phyloP scores from a whole-genome alignment of 2,797 vertebrate species.

The Poecile montanus region DNA sequence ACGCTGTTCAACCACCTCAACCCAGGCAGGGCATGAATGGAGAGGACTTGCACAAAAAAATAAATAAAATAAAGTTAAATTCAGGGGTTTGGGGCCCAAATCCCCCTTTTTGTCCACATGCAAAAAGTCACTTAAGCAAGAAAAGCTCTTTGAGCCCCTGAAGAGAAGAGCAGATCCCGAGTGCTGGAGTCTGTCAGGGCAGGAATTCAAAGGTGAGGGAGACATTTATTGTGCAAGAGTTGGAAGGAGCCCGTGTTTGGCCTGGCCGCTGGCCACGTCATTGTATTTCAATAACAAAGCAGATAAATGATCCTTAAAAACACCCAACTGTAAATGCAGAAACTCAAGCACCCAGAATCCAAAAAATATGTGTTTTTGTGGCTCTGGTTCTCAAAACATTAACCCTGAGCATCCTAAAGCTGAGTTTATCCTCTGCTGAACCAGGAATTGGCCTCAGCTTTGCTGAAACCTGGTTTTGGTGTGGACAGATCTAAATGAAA shows the following conservation, averaged over 20 bases:
- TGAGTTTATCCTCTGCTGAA: not conserved
- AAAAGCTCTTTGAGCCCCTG: accelerated
- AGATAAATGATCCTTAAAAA: not conserved
- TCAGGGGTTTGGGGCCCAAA: accelerated
- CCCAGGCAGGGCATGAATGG: accelerated
- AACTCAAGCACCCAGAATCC: not conserved
- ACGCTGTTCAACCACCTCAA: too few relatives aligned
- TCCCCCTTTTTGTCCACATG: accelerated
- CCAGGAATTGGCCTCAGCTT: accelerated
- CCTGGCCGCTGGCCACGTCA: not conserved
- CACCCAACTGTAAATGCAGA: not conserved
- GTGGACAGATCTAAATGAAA: not conserved
- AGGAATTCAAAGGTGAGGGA: not conserved
- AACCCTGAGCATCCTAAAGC: not conserved
- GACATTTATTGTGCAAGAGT: not conserved
- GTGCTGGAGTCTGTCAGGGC: not conserved
- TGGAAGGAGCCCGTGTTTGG: not conserved
- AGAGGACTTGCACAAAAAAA: not conserved
- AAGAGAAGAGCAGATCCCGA: not conserved
- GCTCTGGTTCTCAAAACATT: not conserved
- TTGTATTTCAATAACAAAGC: not conserved
- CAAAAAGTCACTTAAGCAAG: not conserved
- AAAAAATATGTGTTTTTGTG: accelerated
- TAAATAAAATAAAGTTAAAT: not conserved
- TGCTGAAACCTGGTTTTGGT: accelerated